Percentiles rank a stretch among this genome's conserved stretches.
Evolutionary conservation across 2,797 vertebrate species (phyloP).

Genomic region (Micromesistius poutassou): DNA sequence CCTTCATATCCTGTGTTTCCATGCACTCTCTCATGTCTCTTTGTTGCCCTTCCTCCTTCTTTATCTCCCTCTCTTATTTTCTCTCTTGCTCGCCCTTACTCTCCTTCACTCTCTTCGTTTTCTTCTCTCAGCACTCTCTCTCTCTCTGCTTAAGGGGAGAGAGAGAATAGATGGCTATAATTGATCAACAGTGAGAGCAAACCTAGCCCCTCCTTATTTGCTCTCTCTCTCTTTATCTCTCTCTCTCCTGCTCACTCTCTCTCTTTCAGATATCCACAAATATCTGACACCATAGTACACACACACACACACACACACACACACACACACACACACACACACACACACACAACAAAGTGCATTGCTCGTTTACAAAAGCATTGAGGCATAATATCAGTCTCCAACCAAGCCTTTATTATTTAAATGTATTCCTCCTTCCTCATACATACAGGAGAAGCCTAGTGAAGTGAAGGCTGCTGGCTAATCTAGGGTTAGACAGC

Average conservation of each 20-base stretch:
- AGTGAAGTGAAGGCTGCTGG: slow-evolving; percentile 56
- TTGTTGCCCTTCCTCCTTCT: neutral
- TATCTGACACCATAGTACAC: slow-evolving; percentile 46
- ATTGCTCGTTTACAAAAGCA: slow-evolving; percentile 64
- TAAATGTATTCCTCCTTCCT: slow-evolving; percentile 73
- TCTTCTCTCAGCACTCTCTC: neutral
- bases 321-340: slow-evolving; percentile 12
- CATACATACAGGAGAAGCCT: slow-evolving; percentile 35
- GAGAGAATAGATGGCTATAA: too few species aligned
- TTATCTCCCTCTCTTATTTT: neutral
- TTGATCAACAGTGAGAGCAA: too few species aligned
- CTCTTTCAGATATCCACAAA: slow-evolving; percentile 40
- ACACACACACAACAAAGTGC: slow-evolving; percentile 31
- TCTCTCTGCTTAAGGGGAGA: neutral
- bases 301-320: slow-evolving; percentile 30
- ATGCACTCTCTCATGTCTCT: neutral
- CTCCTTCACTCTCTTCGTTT: neutral
- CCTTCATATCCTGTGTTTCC: neutral
- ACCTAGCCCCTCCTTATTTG: neutral
- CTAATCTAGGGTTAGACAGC: slow-evolving; percentile 51
- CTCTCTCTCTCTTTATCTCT: too few species aligned
- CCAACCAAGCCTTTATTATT: slow-evolving; percentile 69
- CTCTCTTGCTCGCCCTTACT: neutral
- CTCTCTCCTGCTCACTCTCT: neutral
- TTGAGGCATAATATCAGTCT: slow-evolving; percentile 62